Percentiles rank a stretch among this genome's conserved stretches.
These are phyloP conservation scores for Augochlora pura DNA, from an alignment of 1,140 invertebrate genomes.

Conservation along the genomic window DNA sequence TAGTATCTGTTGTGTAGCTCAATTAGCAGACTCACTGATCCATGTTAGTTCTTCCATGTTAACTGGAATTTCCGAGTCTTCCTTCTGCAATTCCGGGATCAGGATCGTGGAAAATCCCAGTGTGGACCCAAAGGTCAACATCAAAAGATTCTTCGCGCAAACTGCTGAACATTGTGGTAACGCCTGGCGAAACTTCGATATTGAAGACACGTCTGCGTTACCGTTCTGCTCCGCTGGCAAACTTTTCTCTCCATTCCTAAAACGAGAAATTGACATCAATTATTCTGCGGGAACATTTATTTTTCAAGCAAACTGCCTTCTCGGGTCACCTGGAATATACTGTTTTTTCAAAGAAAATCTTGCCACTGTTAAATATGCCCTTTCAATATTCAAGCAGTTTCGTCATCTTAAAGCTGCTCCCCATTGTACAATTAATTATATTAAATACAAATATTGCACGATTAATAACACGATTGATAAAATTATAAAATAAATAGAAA, in stretches of 20 bases:
- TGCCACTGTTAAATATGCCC: too few species aligned
- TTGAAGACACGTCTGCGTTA: constrained; percentile 12
- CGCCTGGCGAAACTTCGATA: constrained; percentile 78
- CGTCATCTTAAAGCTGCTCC: too few species aligned
- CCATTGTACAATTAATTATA: too few species aligned
- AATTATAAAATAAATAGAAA: too few species aligned
- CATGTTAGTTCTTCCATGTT: constrained; percentile 86
- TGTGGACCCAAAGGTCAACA: constrained; percentile 87
- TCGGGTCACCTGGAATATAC: too few species aligned
- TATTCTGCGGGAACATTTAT: neutral
- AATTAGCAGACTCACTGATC: constrained; percentile 83
- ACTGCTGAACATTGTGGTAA: constrained; percentile 84
- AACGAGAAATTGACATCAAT: neutral
- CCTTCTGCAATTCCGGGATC: constrained; percentile 84
- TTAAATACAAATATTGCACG: too few species aligned
- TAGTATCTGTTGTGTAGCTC: too few species aligned
- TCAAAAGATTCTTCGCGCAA: constrained; percentile 84
- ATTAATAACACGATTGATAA: too few species aligned
- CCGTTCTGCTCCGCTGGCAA: constrained; percentile 51
- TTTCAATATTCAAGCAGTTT: too few species aligned
- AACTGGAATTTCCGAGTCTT: constrained; percentile 80
- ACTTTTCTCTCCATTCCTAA: constrained; percentile 66
- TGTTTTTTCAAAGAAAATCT: too few species aligned
- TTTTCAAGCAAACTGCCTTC: too few species aligned
- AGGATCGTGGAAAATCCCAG: constrained; percentile 89